Percentiles rank a stretch among this genome's conserved stretches.
phyloP scores from a whole-genome alignment of 1,140 invertebrate species.

The Diabrotica virgifera region DNA sequence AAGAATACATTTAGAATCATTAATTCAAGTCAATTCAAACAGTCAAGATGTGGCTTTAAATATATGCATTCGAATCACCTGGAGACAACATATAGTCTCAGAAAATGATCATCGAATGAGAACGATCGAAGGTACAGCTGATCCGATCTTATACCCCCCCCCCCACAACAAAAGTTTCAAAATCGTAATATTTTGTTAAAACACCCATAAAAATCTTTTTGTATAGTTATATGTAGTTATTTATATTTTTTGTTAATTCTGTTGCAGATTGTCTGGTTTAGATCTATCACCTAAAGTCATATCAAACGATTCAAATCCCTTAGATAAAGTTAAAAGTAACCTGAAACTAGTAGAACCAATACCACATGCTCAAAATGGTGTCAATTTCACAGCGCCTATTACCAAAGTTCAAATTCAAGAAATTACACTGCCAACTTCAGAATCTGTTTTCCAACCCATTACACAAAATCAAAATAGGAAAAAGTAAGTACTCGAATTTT shows the following conservation, averaged over 20 bases:
- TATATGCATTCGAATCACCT: too few species aligned
- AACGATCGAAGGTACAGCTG: too few species aligned
- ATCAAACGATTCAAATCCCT: slow-evolving; percentile 32
- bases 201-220: too few species aligned
- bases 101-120: too few species aligned
- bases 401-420: slow-evolving; percentile 36
- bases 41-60: too few species aligned
- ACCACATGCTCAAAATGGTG: slow-evolving; percentile 31
- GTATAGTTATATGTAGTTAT: too few species aligned
- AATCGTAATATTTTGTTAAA: too few species aligned
- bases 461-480: slow-evolving; percentile 33
- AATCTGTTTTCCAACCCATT: slow-evolving; percentile 33
- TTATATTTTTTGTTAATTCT: background rate
- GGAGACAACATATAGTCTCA: too few species aligned
- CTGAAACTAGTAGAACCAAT: slow-evolving; percentile 29
- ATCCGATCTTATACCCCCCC: too few species aligned
- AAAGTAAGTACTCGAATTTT: slow-evolving; percentile 37
- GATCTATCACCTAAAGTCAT: slow-evolving; percentile 42
- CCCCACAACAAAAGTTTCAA: too few species aligned
- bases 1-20: too few species aligned
- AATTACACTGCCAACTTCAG: slow-evolving; percentile 36
- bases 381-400: slow-evolving; percentile 21
- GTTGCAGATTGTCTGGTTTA: slow-evolving; percentile 42
- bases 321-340: slow-evolving; percentile 43
- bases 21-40: too few species aligned